phyloP scores from a whole-genome alignment of 2,113 vertebrate species.

The Cebidichthys violaceus region DNA sequence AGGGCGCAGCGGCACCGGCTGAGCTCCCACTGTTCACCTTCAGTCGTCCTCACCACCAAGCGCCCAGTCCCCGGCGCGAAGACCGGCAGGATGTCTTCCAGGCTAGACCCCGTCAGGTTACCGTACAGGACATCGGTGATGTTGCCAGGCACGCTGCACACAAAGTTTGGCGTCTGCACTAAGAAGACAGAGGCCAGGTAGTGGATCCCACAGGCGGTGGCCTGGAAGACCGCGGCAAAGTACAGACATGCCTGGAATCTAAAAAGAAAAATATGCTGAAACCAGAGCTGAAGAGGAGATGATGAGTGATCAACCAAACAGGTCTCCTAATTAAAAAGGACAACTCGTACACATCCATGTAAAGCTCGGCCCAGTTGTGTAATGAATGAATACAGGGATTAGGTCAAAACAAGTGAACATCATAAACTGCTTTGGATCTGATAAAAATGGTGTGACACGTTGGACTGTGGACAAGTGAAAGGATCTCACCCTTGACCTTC shows the following conservation, averaged over 20 bases:
- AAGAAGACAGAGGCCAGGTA: constrained; percentile 94
- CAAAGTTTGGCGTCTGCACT: constrained; percentile 88
- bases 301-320: not conserved
- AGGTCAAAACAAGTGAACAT: not conserved
- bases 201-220: constrained; percentile 92
- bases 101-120: constrained; percentile 80
- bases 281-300: not conserved
- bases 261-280: constrained; percentile 28
- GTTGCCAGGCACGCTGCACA: constrained; percentile 85
- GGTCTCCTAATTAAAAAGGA: not conserved
- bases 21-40: constrained; percentile 92
- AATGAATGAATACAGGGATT: not conserved
- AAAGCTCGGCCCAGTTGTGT: not conserved
- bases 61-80: constrained; percentile 78
- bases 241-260: constrained; percentile 94
- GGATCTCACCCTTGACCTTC: not conserved
- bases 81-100: constrained; percentile 85
- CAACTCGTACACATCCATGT: not conserved
- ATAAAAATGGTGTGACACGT: not conserved
- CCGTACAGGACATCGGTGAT: constrained; percentile 84
- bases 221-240: constrained; percentile 92
- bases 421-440: not conserved
- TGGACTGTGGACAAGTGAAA: not conserved
- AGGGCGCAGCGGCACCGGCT: constrained; percentile 84
- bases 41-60: constrained; percentile 84